These are phyloP conservation scores for Tinea trinotella DNA, from an alignment of 2,888 invertebrate genomes.

Conservation along the genomic window DNA sequence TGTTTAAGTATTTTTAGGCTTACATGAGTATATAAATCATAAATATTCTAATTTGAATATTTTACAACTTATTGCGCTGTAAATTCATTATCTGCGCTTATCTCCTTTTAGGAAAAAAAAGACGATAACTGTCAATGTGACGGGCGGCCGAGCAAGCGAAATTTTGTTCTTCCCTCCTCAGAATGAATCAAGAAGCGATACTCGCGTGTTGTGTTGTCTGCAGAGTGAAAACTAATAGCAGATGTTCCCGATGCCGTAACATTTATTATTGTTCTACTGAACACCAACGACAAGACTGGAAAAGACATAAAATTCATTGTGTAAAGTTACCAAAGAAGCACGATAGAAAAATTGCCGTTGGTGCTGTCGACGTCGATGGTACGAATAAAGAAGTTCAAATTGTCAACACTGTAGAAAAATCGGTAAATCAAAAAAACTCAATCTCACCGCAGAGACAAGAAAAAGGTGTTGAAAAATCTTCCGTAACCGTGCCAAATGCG, in stretches of 20 bases:
- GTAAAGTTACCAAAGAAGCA: slow-evolving; percentile 49
- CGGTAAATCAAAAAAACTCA: neutral
- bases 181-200: slow-evolving; percentile 64
- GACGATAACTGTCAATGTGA: slow-evolving; percentile 5
- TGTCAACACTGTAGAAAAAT: slow-evolving; percentile 15
- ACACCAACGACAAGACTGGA: slow-evolving; percentile 87
- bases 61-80: neutral
- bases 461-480: slow-evolving; percentile 22
- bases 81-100: slow-evolving; percentile 1
- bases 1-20: too few relatives aligned
- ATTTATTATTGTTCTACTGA: slow-evolving; percentile 84
- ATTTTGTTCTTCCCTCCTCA: slow-evolving; percentile 32
- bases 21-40: too few relatives aligned
- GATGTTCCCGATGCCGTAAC: slow-evolving; percentile 82
- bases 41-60: neutral
- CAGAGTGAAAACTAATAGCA: slow-evolving; percentile 74
- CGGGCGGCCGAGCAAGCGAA: slow-evolving; percentile 8
- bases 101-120: slow-evolving; percentile 3
- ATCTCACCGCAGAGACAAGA: neutral
- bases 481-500: slow-evolving; percentile 20
- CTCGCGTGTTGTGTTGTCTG: slow-evolving; percentile 74
- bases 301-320: slow-evolving; percentile 78
- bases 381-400: slow-evolving; percentile 34
- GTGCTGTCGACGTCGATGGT: slow-evolving; percentile 34
- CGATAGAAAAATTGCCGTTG: slow-evolving; percentile 35